phyloP scores from a whole-genome alignment of 2,888 invertebrate species.

The Leucania comma region DNA sequence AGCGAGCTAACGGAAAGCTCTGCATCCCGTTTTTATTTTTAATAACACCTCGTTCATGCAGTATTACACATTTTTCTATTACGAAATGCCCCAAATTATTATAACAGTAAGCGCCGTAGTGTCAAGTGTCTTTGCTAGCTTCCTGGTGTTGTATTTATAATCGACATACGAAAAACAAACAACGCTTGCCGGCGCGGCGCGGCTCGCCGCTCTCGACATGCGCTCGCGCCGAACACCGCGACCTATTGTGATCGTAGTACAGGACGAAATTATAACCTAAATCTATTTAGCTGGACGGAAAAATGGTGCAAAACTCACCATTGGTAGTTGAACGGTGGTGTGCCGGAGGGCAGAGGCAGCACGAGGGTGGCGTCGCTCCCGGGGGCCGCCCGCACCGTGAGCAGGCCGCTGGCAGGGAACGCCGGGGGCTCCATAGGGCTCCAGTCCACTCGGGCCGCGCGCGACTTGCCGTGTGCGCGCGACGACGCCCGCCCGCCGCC shows the following conservation, averaged over 20 bases:
- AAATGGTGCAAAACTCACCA: slow-evolving; percentile 78
- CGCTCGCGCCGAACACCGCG: slow-evolving; percentile 51
- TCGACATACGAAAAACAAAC: slow-evolving; percentile 88
- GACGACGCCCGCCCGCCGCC: slow-evolving; percentile 83
- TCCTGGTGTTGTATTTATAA: slow-evolving; percentile 88
- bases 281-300: slow-evolving; percentile 49
- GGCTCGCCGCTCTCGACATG: slow-evolving; percentile 55
- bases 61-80: slow-evolving; percentile 58
- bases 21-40: slow-evolving; percentile 52
- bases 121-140: slow-evolving; percentile 78
- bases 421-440: slow-evolving; percentile 87
- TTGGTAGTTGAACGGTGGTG: slow-evolving; percentile 83
- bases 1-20: slow-evolving; percentile 37
- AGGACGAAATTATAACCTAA: slow-evolving; percentile 64
- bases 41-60: slow-evolving; percentile 53
- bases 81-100: slow-evolving; percentile 68
- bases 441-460: slow-evolving; percentile 87
- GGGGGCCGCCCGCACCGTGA: slow-evolving; percentile 80
- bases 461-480: slow-evolving; percentile 85
- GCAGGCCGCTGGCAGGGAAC: slow-evolving; percentile 78
- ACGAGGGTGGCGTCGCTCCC: slow-evolving; percentile 77
- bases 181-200: slow-evolving; percentile 77
- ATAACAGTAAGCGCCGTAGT: slow-evolving; percentile 67
- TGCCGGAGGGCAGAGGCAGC: slow-evolving; percentile 79
- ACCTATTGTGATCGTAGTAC: slow-evolving; percentile 63